These are phyloP conservation scores for Rhyzopertha dominica DNA, from an alignment of 1,140 invertebrate genomes.

Conservation along the genomic window DNA sequence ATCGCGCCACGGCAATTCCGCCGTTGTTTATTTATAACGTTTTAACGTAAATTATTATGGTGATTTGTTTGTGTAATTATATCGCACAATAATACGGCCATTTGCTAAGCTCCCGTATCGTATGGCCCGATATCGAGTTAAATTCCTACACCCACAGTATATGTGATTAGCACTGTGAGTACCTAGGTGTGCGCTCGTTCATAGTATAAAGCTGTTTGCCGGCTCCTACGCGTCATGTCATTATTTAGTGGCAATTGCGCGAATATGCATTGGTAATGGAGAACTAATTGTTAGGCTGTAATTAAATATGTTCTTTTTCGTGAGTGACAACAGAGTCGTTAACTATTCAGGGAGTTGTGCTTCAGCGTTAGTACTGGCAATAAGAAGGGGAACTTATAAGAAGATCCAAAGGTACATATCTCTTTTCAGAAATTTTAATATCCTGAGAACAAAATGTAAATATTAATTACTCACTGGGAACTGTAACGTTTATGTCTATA, in stretches of 20 bases:
- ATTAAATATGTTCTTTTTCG: no score
- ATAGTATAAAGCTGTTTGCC: constrained; percentile 13
- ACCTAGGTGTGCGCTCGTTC: constrained; percentile 12
- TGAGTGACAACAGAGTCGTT: no score
- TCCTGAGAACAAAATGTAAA: no score
- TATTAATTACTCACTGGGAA: no score
- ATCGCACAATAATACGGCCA: constrained; percentile 17
- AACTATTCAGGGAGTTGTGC: no score
- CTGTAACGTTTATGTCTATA: no score
- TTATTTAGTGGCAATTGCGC: constrained; percentile 11
- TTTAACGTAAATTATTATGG: constrained; percentile 2
- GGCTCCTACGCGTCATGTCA: constrained; percentile 6
- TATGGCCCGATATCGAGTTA: constrained; percentile 16
- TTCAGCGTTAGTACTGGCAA: no score
- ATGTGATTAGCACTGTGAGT: constrained; percentile 13
- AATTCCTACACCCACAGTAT: constrained; percentile 16
- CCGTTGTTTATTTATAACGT: no score
- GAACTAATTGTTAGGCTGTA: constrained; percentile 9
- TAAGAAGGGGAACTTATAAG: no score
- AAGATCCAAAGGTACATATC: no score
- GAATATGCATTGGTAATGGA: constrained; percentile 8
- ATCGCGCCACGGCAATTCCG: neutral
- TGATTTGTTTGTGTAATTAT: constrained; percentile 10
- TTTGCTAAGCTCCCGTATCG: constrained; percentile 15
- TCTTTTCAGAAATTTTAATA: no score